These are phyloP conservation scores for Novumbra hubbsi DNA, from an alignment of 2,797 vertebrate species.

Conservation along the genomic window DNA sequence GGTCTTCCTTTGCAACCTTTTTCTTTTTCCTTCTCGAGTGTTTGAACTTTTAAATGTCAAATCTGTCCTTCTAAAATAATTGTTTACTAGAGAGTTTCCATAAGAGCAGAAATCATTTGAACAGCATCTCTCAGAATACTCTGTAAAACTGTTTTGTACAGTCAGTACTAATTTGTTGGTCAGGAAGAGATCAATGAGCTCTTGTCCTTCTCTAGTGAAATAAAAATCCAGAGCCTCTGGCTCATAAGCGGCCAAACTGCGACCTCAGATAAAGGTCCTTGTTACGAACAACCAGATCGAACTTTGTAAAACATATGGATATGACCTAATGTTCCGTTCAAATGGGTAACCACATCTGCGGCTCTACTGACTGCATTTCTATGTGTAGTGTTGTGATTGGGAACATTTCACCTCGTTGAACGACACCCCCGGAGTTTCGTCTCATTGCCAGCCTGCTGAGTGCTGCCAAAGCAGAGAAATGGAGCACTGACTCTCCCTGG, in stretches of 20 bases:
- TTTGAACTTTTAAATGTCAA: not conserved
- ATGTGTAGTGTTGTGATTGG: not conserved
- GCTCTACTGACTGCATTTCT: not conserved
- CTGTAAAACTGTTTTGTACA: not conserved
- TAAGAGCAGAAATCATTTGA: not conserved
- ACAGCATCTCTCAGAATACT: not conserved
- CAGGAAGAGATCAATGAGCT: not conserved
- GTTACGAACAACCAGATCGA: not conserved
- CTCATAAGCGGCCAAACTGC: not conserved
- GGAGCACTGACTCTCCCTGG: not conserved
- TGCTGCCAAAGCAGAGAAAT: not conserved
- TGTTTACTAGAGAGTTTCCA: not conserved
- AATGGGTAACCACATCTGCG: not conserved
- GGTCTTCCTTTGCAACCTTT: no score
- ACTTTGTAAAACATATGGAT: not conserved
- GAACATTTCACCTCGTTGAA: not conserved
- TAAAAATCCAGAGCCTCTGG: not conserved
- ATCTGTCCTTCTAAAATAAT: not conserved
- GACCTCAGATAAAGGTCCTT: not conserved
- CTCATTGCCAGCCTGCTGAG: not conserved
- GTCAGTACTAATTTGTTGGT: not conserved
- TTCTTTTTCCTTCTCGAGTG: not conserved
- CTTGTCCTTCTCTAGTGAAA: not conserved
- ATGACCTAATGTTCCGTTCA: not conserved
- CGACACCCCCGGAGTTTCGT: not conserved